Base-by-base conservation (phyloP, 2,888 invertebrate species). In the Melinaea marsaeus region DNA sequence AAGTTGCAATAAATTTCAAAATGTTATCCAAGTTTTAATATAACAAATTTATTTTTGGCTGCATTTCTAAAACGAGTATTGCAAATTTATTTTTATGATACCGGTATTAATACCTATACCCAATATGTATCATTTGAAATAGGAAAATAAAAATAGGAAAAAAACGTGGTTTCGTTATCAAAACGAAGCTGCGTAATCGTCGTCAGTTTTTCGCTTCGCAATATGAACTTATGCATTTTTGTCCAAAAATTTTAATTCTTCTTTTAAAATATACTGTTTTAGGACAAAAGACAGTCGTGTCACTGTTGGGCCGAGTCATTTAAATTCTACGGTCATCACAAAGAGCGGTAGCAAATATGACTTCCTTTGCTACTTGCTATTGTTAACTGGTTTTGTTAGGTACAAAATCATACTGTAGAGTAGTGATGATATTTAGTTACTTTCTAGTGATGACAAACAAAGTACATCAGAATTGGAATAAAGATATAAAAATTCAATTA, bases 221-320 rank as follows among this genome's bases (percentile, higher is more conserved):
- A 51, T 51, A 88, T 87, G 86, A 89, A 88, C 86, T 87, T 89
- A 86, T 87, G 82, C 84, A 81, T 83, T 81, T 85, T 86, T 85
- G 85, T 86, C 79, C 83, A 77, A 80, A 84, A 81, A 86, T 88
- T 89, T 89, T 88, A 88, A 88, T 88, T 88, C 83, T 81, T 85
- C 85, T 84, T 84, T 86, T 84, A 83, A 84, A 86, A 86, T 86
- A 85, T 86, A 88, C 88, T 88, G 88, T 86, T 85, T 77, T 79
- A 79, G 83, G 86, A 90, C 88, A 89, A 89, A 86, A 86, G 88
- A 84, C 81, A 79, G 80, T 79, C 82, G 85, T 88, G 86, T 88
- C 87, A 88, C 87, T 86, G n/a, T 84, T 84, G 84, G 86, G 83
- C 86, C 86, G 86, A 88, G 88, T 89, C 88, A 88, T 89, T 89